A percentile compares a stretch with the other conserved stretches of the same genome.
Conservation (phyloP, 1,140 invertebrate genomes). For the Drosophila melanica region DNA sequence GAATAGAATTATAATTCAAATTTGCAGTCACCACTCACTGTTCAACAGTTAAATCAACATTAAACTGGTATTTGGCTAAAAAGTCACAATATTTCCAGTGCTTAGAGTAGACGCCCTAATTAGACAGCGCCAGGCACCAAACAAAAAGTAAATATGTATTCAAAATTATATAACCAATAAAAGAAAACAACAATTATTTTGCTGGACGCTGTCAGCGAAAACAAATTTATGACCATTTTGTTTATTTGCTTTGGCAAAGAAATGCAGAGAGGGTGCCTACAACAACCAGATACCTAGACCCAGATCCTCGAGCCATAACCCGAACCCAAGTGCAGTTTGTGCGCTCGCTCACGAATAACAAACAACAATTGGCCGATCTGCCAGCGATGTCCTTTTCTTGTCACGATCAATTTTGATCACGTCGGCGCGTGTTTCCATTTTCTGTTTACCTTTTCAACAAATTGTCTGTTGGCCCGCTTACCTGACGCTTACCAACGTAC, state of each 20-base stretch:
- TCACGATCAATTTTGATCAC: constrained; percentile 70
- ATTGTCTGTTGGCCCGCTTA: constrained; percentile 31
- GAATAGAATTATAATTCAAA: no score
- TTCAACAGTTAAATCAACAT: constrained; percentile 46
- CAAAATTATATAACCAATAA: constrained; percentile 70
- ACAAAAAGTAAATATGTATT: constrained; percentile 38
- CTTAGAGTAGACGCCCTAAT: constrained; percentile 60
- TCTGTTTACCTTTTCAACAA: constrained; percentile 57
- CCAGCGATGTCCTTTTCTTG: constrained; percentile 48
- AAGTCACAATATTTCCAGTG: constrained; percentile 9
- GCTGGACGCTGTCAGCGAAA: constrained; percentile 49
- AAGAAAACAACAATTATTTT: constrained; percentile 50
- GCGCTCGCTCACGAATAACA: constrained; percentile 4
- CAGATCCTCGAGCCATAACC: constrained; percentile 3
- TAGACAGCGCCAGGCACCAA: constrained; percentile 64
- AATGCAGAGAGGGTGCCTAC: background rate
- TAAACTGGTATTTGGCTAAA: constrained; percentile 24
- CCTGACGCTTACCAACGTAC: constrained; percentile 39
- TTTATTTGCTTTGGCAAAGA: constrained; percentile 56
- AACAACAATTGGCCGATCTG: constrained; percentile 43
- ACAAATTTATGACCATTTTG: constrained; percentile 62
- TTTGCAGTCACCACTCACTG: background rate
- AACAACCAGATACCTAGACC: constrained; percentile 9
- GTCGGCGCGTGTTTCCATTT: constrained; percentile 78
- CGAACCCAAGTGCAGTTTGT: constrained; percentile 15